Evolutionary conservation across 2,888 invertebrate species (phyloP).

Genomic region (Dioctria rufipes): DNA sequence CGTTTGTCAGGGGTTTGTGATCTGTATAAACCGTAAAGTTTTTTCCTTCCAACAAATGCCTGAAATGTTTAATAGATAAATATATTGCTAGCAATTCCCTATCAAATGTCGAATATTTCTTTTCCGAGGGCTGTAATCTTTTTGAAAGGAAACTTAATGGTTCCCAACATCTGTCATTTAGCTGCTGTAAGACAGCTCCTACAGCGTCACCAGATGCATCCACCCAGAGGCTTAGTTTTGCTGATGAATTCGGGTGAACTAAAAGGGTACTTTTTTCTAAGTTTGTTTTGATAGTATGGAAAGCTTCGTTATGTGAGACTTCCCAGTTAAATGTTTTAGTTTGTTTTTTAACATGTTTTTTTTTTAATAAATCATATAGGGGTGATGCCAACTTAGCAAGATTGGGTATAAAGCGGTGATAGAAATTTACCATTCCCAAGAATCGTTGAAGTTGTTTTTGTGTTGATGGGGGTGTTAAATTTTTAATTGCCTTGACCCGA

Average conservation of each 20-base stretch:
- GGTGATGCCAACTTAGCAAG: too few species aligned
- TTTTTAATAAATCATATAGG: too few species aligned
- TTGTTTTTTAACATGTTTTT: too few species aligned
- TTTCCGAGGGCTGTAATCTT: constrained; percentile 64
- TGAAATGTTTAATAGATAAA: constrained; percentile 60
- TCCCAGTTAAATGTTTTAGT: too few species aligned
- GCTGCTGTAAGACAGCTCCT: constrained; percentile 62
- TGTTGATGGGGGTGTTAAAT: too few species aligned
- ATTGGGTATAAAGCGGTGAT: too few species aligned
- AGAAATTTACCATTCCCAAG: too few species aligned
- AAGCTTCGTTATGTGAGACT: too few species aligned
- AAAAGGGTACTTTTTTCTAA: too few species aligned
- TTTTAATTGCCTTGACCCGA: too few species aligned
- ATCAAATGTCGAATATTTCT: constrained; percentile 66
- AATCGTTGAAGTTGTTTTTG: too few species aligned
- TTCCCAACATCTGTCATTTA: constrained; percentile 61
- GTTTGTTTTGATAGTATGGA: too few species aligned
- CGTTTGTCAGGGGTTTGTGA: constrained; percentile 42
- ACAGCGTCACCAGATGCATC: constrained; percentile 48
- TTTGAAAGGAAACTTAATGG: constrained; percentile 67
- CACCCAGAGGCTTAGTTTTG: background rate
- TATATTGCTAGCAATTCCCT: constrained; percentile 68
- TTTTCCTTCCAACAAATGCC: constrained; percentile 56
- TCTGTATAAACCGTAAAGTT: constrained; percentile 51
- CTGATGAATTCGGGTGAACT: constrained; percentile 13